These are phyloP conservation scores for Candoia aspera DNA, from an alignment of 2,113 vertebrate genomes.

Conservation along the genomic window DNA sequence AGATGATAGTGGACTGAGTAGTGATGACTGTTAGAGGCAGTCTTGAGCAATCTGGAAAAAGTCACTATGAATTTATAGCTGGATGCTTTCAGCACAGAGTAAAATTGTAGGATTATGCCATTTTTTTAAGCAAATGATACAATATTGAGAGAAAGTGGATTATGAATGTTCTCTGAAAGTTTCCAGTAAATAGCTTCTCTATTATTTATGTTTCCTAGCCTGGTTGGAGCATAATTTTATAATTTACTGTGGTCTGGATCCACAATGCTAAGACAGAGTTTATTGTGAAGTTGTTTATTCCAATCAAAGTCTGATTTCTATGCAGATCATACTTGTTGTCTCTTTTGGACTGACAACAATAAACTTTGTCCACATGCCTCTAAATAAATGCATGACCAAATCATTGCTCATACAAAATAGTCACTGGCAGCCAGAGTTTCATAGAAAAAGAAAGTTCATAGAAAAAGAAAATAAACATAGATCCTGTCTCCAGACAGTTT, in stretches of 20 bases:
- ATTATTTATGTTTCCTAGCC: background rate
- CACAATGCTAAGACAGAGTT: background rate
- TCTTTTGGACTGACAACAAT: background rate
- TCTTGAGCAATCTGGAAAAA: background rate
- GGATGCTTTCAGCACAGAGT: background rate
- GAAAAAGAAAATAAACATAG: background rate
- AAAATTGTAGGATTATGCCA: constrained; percentile 6
- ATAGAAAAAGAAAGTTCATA: background rate
- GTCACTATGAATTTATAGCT: background rate
- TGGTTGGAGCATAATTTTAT: background rate
- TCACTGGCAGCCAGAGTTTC: background rate
- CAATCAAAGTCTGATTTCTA: constrained; percentile 5
- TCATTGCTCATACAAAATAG: background rate
- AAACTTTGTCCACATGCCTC: background rate
- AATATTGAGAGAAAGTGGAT: background rate
- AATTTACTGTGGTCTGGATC: background rate
- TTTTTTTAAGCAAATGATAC: background rate
- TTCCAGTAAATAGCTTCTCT: background rate
- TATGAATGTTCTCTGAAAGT: background rate
- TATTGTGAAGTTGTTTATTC: background rate
- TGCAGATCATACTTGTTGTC: background rate
- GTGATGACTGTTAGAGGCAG: background rate
- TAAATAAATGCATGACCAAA: background rate
- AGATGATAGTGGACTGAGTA: background rate
- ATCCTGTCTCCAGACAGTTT: background rate